Evolutionary conservation across 2,113 vertebrate genomes (phyloP).

Genomic region (Cryptotis parvus): DNA sequence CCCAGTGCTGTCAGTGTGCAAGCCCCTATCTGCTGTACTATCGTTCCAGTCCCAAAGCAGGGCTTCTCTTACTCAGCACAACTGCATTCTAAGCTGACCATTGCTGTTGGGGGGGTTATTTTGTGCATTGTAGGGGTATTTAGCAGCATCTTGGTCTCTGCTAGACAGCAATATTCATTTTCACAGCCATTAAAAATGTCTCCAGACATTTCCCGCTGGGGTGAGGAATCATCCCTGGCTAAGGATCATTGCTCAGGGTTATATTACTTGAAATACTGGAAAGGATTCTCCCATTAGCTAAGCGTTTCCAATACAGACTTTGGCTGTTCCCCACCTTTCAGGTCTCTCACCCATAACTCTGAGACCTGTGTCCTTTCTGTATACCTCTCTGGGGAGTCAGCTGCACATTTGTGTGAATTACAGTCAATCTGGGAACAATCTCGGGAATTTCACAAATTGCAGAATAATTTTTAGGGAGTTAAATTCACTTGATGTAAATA

Average conservation of each 20-base stretch:
- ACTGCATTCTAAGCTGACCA: fast-evolving
- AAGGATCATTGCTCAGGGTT: background rate
- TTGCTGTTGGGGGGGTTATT: background rate
- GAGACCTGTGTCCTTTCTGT: too few species aligned
- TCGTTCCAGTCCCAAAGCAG: background rate
- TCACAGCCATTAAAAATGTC: background rate
- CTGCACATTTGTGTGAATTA: background rate
- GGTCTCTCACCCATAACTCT: background rate
- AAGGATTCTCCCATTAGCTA: background rate
- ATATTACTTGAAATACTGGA: background rate
- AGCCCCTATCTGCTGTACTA: too few species aligned
- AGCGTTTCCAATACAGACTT: background rate
- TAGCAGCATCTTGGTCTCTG: background rate
- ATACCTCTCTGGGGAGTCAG: background rate
- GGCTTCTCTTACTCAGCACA: background rate
- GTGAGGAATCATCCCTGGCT: background rate
- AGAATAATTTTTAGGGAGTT: background rate
- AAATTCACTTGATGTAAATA: background rate
- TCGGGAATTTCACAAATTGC: background rate
- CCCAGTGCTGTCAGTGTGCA: too few species aligned
- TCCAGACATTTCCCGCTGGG: background rate
- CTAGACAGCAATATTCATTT: background rate
- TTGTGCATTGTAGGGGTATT: too few species aligned
- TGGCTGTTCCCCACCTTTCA: background rate
- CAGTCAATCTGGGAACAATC: background rate